Conservation (phyloP, 2,797 vertebrate species). For the Botia almorhae region DNA sequence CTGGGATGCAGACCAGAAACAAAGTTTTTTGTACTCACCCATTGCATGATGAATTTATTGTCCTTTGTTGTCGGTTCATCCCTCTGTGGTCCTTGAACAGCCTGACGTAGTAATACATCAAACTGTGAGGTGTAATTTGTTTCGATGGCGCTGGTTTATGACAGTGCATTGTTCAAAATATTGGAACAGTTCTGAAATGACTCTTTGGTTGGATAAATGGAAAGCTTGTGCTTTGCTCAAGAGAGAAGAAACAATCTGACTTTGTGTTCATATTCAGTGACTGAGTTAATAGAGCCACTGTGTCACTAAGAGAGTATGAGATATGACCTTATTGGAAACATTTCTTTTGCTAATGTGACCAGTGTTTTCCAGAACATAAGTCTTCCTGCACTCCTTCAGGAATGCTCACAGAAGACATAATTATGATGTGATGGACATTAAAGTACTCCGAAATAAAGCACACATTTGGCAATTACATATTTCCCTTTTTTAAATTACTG, state of each 20-base stretch:
- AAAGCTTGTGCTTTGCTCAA: constrained; percentile 10
- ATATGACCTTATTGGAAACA: neutral
- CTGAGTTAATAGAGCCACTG: constrained; percentile 1
- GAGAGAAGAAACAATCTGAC: constrained; percentile 26
- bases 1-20: neutral
- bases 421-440: no score
- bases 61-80: constrained; percentile 26
- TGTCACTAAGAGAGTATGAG: neutral
- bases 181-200: constrained; percentile 13
- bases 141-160: constrained; percentile 34
- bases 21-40: constrained; percentile 1
- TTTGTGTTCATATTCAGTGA: neutral
- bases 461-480: no score
- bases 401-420: no score
- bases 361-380: constrained; percentile 15
- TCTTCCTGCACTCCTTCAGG: no score
- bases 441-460: no score
- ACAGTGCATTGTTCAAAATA: constrained; percentile 36
- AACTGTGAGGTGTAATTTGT: constrained; percentile 49
- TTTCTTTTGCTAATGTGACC: constrained; percentile 18
- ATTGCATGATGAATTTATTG: constrained; percentile 48
- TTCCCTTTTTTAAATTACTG: no score
- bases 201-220: constrained; percentile 28
- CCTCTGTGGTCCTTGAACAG: constrained; percentile 26
- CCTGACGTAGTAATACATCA: constrained; percentile 44